Evolutionary conservation across 37 sponge, comb jelly and placozoan species (phyloP).

Genomic region (Dysidea cf. avara): DNA sequence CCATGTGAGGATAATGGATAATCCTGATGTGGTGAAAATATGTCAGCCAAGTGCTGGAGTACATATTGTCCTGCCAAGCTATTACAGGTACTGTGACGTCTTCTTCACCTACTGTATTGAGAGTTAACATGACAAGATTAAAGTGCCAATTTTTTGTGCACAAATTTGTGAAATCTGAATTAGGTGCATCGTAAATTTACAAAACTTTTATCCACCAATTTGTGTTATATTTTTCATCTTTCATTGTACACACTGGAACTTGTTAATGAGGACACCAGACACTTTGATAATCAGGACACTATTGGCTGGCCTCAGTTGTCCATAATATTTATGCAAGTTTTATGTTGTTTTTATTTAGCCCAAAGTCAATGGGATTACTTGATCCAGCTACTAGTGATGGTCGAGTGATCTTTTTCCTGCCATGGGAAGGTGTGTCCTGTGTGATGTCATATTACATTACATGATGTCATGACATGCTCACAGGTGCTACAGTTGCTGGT

Average conservation of each 20-base stretch:
- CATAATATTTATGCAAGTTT: too few species aligned
- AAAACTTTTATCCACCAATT: too few species aligned
- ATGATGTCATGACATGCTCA: background rate
- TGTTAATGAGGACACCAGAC: too few species aligned
- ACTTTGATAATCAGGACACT: too few species aligned
- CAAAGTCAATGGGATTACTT: constrained; percentile 91
- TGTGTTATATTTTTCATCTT: too few species aligned
- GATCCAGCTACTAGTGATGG: constrained; percentile 98
- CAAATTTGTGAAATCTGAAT: too few species aligned
- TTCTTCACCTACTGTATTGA: background rate
- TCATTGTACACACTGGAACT: too few species aligned
- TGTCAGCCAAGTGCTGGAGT: constrained; percentile 88
- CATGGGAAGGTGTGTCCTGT: constrained; percentile 90
- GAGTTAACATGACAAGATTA: too few species aligned
- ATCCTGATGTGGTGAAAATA: constrained; percentile 59
- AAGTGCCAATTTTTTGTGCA: too few species aligned
- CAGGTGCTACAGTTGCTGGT: constrained; percentile 85
- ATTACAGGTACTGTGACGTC: constrained; percentile 90
- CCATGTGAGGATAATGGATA: constrained; percentile 84
- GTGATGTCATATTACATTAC: too few species aligned
- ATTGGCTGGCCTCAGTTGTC: too few species aligned
- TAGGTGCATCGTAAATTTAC: too few species aligned
- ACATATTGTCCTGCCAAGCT: constrained; percentile 91
- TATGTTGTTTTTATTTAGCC: constrained; percentile 53
- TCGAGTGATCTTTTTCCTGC: constrained; percentile 98